Evolutionary conservation across 2,797 vertebrate genomes (phyloP).

Genomic region (Cuculus canorus): DNA sequence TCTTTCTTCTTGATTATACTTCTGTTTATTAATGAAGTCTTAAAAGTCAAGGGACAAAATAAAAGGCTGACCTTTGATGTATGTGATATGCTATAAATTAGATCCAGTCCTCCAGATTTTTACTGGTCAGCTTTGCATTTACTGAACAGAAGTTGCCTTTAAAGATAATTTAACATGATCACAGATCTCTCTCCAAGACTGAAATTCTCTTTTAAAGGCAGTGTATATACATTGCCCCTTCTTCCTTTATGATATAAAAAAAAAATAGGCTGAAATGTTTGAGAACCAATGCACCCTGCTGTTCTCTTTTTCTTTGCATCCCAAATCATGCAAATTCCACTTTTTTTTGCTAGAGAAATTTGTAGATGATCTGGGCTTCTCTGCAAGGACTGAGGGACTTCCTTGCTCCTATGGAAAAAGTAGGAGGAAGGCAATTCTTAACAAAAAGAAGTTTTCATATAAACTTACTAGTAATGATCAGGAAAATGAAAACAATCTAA

Average conservation of each 20-base stretch:
- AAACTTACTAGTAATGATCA: background rate
- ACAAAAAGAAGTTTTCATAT: background rate
- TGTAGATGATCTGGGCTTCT: background rate
- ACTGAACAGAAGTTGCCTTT: constrained; percentile 36
- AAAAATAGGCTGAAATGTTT: background rate
- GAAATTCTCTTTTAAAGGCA: background rate
- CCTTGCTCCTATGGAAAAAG: background rate
- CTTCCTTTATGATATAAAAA: background rate
- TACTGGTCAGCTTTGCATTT: constrained; percentile 13
- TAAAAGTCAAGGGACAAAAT: background rate
- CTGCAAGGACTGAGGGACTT: background rate
- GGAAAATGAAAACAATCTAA: background rate
- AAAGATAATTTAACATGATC: constrained; percentile 12
- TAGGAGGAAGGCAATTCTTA: background rate
- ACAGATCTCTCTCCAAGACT: background rate
- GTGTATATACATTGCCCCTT: background rate
- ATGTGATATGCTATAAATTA: constrained; percentile 44
- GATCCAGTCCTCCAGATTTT: constrained; percentile 47
- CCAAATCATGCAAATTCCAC: background rate
- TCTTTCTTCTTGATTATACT: constrained; percentile 27
- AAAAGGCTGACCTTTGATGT: constrained; percentile 38
- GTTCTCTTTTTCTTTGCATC: background rate
- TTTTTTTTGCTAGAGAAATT: background rate
- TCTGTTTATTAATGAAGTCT: constrained; percentile 37
- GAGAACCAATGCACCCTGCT: background rate